Evolutionary conservation across 1,140 invertebrate species (phyloP).

Genomic region (Drosophila kepulauana): DNA sequence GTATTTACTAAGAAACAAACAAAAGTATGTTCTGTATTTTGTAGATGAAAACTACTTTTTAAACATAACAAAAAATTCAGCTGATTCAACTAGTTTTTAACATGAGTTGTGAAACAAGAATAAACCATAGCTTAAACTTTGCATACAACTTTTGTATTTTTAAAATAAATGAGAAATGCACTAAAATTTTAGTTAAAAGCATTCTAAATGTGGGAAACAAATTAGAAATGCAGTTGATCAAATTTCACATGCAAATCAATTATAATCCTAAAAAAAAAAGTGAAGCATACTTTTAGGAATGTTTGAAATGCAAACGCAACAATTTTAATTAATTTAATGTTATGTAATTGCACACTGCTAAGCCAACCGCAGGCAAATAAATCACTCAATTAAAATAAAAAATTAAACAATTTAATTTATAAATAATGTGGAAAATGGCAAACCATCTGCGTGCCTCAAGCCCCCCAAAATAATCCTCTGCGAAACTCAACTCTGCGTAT

Average conservation of each 20-base stretch:
- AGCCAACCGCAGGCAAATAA: constrained; percentile 14
- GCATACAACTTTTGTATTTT: too few relatives aligned
- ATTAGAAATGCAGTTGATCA: too few relatives aligned
- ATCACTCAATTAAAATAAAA: constrained; percentile 21
- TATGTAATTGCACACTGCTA: background rate
- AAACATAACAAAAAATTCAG: too few relatives aligned
- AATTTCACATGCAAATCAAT: background rate
- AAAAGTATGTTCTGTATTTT: too few relatives aligned
- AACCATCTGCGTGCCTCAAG: background rate
- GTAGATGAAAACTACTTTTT: too few relatives aligned
- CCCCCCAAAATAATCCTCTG: background rate
- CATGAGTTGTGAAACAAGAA: too few relatives aligned
- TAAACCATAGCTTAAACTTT: too few relatives aligned
- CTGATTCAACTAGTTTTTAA: too few relatives aligned
- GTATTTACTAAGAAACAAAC: background rate
- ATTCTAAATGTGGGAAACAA: too few relatives aligned
- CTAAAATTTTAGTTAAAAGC: too few relatives aligned
- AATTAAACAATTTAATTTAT: constrained; percentile 36
- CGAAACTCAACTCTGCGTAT: constrained; percentile 20
- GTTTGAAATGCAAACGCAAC: background rate
- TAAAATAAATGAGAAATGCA: too few relatives aligned
- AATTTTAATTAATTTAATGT: background rate
- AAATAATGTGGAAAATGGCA: constrained; percentile 34
- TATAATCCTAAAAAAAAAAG: background rate
- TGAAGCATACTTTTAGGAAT: background rate